phyloP scores from a whole-genome alignment of 1,140 invertebrate genomes.

The Hylaeus anthracinus region DNA sequence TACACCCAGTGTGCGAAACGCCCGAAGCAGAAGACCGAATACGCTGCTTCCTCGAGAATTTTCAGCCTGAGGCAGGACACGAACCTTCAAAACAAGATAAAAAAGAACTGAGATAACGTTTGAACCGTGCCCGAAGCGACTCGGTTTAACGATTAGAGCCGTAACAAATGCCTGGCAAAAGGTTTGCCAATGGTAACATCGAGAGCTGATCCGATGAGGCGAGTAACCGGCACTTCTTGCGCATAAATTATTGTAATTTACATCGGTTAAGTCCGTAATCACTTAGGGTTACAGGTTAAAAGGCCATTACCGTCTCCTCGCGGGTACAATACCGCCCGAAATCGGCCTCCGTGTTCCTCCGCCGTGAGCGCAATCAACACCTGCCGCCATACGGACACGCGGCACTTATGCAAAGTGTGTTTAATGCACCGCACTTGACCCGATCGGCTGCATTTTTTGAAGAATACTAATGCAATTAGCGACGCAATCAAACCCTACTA shows the following conservation, averaged over 20 bases:
- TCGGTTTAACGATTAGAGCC: slow-evolving; percentile 53
- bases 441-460: background rate
- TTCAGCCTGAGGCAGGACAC: slow-evolving; percentile 27
- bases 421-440: background rate
- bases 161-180: slow-evolving; percentile 54
- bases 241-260: slow-evolving; percentile 75
- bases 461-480: background rate
- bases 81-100: slow-evolving; percentile 14
- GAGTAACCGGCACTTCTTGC: slow-evolving; percentile 60
- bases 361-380: slow-evolving; percentile 63
- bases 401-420: slow-evolving; percentile 8
- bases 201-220: slow-evolving; percentile 27
- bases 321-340: slow-evolving; percentile 59
- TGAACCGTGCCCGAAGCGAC: slow-evolving; percentile 42
- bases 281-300: slow-evolving; percentile 72
- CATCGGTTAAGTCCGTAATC: slow-evolving; percentile 74
- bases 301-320: slow-evolving; percentile 70
- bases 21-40: background rate
- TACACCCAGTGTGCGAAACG: background rate
- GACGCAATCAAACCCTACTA: background rate
- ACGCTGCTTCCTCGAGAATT: background rate
- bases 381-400: slow-evolving; percentile 45
- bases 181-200: slow-evolving; percentile 10
- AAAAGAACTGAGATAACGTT: slow-evolving; percentile 61
- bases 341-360: slow-evolving; percentile 44